Evolutionary conservation across 2,888 invertebrate species (phyloP).

Genomic region (Latheticus oryzae): DNA sequence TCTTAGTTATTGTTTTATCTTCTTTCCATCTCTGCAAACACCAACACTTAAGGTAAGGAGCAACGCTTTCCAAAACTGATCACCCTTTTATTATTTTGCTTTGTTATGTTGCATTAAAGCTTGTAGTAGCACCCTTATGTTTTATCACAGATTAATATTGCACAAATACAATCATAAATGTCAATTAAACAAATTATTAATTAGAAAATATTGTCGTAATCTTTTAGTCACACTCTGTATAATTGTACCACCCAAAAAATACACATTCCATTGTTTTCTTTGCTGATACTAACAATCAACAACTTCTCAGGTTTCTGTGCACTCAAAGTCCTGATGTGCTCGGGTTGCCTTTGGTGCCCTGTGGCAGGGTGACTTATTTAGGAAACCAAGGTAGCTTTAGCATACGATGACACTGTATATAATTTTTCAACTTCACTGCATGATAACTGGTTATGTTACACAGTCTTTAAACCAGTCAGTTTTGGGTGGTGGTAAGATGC

Average conservation of each 20-base stretch:
- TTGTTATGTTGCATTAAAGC: conserved; percentile 30
- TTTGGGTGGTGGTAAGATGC: conserved; percentile 44
- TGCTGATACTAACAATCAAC: conserved; percentile 40
- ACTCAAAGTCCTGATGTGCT: conserved; percentile 67
- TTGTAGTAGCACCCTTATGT: conserved; percentile 27
- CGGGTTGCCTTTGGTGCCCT: conserved; percentile 66
- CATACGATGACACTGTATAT: conserved; percentile 27
- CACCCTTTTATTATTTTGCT: conserved; percentile 25
- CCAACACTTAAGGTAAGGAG: conserved; percentile 47
- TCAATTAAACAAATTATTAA: no score
- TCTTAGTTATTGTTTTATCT: conserved; percentile 36
- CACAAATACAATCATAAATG: conserved; percentile 53
- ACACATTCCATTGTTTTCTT: no score
- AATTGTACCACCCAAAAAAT: no score
- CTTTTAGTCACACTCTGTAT: conserved; percentile 3
- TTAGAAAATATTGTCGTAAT: no score
- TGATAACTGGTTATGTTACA: conserved; percentile 38
- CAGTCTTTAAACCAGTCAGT: conserved; percentile 29
- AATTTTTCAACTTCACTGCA: conserved; percentile 43
- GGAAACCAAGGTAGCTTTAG: conserved; percentile 62
- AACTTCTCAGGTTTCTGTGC: conserved; percentile 65
- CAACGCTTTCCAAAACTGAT: conserved; percentile 24
- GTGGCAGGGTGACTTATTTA: conserved; percentile 65
- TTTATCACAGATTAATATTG: conserved; percentile 59
- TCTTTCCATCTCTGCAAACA: conserved; percentile 40